These are phyloP conservation scores for Seriola dumerili DNA, from an alignment of 2,113 vertebrate genomes.

Conservation along the genomic window DNA sequence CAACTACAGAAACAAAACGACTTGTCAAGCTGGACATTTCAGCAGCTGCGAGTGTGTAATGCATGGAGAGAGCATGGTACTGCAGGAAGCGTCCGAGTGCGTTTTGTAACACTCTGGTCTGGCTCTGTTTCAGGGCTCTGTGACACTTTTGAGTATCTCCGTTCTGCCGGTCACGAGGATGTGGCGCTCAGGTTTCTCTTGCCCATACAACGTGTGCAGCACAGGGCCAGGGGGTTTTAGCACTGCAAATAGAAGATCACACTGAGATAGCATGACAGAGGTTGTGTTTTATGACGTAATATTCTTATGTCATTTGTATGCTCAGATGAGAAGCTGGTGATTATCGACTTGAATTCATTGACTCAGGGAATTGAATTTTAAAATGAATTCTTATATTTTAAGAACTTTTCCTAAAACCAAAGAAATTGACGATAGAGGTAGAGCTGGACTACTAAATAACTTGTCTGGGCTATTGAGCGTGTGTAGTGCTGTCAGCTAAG, in stretches of 20 bases:
- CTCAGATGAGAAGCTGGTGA: constrained; percentile 10
- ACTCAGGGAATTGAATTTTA: not conserved
- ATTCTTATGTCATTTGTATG: constrained; percentile 6
- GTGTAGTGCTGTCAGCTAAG: constrained; percentile 1
- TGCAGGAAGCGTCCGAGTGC: not conserved
- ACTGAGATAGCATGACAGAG: constrained; percentile 18
- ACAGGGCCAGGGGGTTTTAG: constrained; percentile 30
- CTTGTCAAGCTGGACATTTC: constrained; percentile 32
- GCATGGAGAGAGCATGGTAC: constrained; percentile 55
- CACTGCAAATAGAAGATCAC: constrained; percentile 31
- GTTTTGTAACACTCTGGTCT: constrained; percentile 20
- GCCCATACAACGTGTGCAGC: not conserved
- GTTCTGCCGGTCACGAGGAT: constrained; percentile 50
- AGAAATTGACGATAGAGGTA: not conserved
- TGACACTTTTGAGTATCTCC: constrained; percentile 28
- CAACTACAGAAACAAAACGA: not conserved
- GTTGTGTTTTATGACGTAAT: not conserved
- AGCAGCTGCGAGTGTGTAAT: constrained; percentile 19
- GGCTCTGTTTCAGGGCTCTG: constrained; percentile 23
- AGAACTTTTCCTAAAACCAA: not conserved
- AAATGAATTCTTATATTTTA: not conserved
- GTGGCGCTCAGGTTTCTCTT: constrained; percentile 47
- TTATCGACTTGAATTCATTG: not conserved
- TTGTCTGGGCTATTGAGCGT: not conserved
- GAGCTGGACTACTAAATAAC: constrained; percentile 1